Evolutionary conservation across 2,113 vertebrate genomes (phyloP).

Genomic region (Triplophysa tibetana): DNA sequence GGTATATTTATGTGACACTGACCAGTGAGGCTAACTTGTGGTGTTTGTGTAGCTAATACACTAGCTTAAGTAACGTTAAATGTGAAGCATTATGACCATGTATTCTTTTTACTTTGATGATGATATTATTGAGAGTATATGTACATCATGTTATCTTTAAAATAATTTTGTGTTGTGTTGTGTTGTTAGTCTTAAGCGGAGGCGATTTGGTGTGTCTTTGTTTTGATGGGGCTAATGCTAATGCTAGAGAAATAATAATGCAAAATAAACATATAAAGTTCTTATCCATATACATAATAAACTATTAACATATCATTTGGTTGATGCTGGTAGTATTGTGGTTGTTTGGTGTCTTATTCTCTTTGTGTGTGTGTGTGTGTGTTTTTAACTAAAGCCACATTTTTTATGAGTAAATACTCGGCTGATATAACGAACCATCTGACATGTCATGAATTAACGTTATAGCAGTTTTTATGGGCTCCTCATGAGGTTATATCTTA

Average conservation of each 20-base stretch:
- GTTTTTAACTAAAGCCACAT: no score
- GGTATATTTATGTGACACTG: neutral
- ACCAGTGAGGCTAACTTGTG: neutral
- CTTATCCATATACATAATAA: neutral
- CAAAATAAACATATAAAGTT: neutral
- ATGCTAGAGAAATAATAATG: slow-evolving; percentile 4
- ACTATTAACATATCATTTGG: neutral
- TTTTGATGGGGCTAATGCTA: slow-evolving; percentile 30
- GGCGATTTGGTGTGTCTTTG: neutral
- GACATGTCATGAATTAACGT: no score
- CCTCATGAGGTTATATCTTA: no score
- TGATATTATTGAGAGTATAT: no score
- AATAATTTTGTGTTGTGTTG: neutral
- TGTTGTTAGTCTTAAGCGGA: neutral
- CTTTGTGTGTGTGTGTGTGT: no score
- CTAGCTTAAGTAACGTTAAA: neutral
- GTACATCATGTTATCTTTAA: no score
- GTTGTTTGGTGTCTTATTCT: no score
- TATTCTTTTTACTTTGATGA: neutral
- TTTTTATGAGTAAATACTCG: no score
- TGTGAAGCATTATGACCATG: neutral
- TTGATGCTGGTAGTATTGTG: neutral
- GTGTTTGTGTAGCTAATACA: slow-evolving; percentile 28
- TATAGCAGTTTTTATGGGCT: no score
- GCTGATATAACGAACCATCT: no score